phyloP scores from a whole-genome alignment of 1,140 invertebrate genomes.

The Drosophila sp. region DNA sequence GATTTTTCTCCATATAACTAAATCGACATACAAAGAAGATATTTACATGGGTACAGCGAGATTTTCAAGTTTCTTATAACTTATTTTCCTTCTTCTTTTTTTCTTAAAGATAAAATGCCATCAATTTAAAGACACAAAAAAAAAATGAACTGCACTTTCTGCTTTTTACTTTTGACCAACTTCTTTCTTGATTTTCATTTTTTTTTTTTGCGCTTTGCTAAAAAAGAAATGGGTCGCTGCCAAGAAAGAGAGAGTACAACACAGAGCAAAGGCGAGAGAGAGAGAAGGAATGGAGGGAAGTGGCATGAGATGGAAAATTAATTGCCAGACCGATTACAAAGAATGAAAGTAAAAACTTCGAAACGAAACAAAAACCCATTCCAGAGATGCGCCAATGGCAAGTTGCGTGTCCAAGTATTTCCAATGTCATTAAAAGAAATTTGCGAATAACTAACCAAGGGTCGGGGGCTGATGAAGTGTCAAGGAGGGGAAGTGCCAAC shows the following conservation, averaged over 20 bases:
- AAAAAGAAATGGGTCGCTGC: constrained; percentile 40
- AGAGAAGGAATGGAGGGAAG: constrained; percentile 6
- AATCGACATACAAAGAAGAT: neutral
- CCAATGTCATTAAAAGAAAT: constrained; percentile 74
- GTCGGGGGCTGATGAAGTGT: constrained; percentile 38
- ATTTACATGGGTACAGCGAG: no score
- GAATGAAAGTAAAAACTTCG: constrained; percentile 15
- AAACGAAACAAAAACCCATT: constrained; percentile 28
- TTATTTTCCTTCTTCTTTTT: no score
- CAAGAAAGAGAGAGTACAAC: constrained; percentile 23
- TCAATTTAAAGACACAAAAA: neutral
- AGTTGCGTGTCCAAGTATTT: constrained; percentile 60
- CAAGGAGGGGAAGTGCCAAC: constrained; percentile 38
- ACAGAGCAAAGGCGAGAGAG: constrained; percentile 26
- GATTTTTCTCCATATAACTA: neutral
- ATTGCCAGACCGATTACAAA: constrained; percentile 12
- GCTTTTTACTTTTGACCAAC: constrained; percentile 53
- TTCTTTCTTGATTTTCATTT: constrained; percentile 24
- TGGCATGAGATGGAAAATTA: neutral
- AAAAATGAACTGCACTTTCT: constrained; percentile 37
- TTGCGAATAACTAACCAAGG: constrained; percentile 26
- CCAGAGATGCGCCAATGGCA: neutral
- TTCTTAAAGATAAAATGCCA: constrained; percentile 5
- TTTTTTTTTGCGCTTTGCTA: neutral
- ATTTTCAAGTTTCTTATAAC: no score